phyloP scores from a whole-genome alignment of 2,797 vertebrate genomes.

The Ispidina picta region DNA sequence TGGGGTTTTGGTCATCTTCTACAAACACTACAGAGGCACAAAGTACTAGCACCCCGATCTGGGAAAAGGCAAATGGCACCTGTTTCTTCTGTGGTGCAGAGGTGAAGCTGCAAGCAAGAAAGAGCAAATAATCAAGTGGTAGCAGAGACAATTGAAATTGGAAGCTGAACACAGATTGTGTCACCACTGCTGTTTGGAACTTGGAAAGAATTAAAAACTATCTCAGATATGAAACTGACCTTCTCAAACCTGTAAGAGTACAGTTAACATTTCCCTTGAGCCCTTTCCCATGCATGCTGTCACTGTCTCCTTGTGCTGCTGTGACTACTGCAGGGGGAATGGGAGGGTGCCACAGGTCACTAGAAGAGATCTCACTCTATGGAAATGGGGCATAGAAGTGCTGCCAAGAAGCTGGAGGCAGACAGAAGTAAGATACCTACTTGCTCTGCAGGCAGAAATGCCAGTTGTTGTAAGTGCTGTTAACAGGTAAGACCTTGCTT shows the following conservation, averaged over 20 bases:
- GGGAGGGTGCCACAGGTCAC: not conserved
- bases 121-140: constrained; percentile 49
- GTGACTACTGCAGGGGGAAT: not conserved
- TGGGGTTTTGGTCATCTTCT: not conserved
- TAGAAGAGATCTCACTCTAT: not conserved
- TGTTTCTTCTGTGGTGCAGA: not conserved
- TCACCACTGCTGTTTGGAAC: not conserved
- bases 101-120: not conserved
- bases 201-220: not conserved
- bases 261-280: not conserved
- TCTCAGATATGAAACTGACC: not conserved
- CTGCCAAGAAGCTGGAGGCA: not conserved
- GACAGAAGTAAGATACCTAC: not conserved
- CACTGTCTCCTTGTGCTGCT: not conserved
- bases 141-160: not conserved
- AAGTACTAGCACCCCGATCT: not conserved
- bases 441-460: not conserved
- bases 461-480: not conserved
- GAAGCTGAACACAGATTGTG: not conserved
- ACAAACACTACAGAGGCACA: not conserved
- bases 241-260: not conserved
- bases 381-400: not conserved
- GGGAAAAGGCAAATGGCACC: constrained; percentile 1
- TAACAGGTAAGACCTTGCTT: not conserved
- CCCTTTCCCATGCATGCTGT: not conserved